Percentiles rank a stretch among this genome's conserved stretches.
These are phyloP conservation scores for Tenebrio molitor DNA, from an alignment of 1,140 invertebrate genomes.

Conservation along the genomic window DNA sequence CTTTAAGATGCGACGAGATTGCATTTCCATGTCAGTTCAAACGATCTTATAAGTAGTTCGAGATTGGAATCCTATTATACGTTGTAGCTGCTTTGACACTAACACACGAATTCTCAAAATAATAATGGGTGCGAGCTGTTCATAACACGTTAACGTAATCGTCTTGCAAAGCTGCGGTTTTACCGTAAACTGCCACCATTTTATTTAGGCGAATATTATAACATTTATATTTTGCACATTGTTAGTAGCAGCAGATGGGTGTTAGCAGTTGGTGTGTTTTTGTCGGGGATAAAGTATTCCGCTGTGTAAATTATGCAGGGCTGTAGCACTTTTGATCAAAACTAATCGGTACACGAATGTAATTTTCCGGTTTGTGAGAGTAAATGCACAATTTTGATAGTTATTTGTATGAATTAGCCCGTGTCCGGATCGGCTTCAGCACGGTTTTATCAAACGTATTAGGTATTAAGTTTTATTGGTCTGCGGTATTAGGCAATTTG, in stretches of 20 bases:
- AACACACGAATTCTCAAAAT: slow-evolving; percentile 51
- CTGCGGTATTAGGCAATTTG: slow-evolving; percentile 4
- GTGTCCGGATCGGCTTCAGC: background rate
- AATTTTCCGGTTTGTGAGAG: slow-evolving; percentile 1
- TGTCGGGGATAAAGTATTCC: too few relatives aligned
- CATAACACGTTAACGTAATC: background rate
- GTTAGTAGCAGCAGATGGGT: too few relatives aligned
- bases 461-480: slow-evolving; percentile 10
- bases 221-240: too few relatives aligned
- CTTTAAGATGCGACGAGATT: slow-evolving; percentile 49
- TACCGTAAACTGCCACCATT: too few relatives aligned
- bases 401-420: slow-evolving; percentile 22
- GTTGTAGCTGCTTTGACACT: background rate
- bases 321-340: slow-evolving; percentile 15
- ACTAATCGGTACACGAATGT: slow-evolving; percentile 8
- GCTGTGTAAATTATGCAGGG: too few relatives aligned
- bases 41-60: slow-evolving; percentile 53
- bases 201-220: too few relatives aligned
- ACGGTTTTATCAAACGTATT: slow-evolving; percentile 12
- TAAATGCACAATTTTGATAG: slow-evolving; percentile 21
- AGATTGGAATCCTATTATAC: slow-evolving; percentile 52
- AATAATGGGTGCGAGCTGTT: slow-evolving; percentile 42
- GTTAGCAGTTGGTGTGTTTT: too few relatives aligned
- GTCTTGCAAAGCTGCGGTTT: background rate
- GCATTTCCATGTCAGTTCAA: slow-evolving; percentile 53